Conservation (phyloP, 2,888 invertebrate species). For the Calameuta filiformis region DNA sequence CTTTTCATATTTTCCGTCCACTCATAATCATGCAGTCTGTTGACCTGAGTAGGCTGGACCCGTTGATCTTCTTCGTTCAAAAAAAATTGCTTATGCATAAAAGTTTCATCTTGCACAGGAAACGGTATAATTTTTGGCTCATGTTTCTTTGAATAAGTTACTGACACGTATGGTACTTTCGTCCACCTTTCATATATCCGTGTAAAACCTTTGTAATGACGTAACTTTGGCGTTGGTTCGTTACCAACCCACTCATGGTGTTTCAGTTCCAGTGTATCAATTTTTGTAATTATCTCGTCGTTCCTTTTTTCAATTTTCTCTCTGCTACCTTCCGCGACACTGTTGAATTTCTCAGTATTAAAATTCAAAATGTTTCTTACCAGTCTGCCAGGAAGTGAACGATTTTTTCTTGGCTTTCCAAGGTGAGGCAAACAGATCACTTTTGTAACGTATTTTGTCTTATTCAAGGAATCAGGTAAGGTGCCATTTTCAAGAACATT, state of each 20-base stretch:
- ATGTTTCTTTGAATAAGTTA: background rate
- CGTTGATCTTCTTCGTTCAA: conserved; percentile 18
- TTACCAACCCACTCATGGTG: conserved; percentile 37
- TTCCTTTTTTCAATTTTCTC: background rate
- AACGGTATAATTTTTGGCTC: background rate
- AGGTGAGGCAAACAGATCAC: conserved; percentile 24
- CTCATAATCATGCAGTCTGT: conserved; percentile 23
- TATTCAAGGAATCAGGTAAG: conserved; percentile 11
- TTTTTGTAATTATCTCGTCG: conserved; percentile 21
- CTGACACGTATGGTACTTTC: conserved; percentile 6
- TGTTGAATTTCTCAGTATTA: conserved; percentile 14
- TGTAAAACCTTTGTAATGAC: conserved; percentile 24
- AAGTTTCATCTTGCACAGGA: conserved; percentile 18
- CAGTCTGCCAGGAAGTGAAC: conserved; percentile 11
- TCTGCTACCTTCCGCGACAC: background rate
- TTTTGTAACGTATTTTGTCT: conserved; percentile 23
- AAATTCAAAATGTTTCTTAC: conserved; percentile 32
- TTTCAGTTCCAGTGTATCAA: conserved; percentile 27
- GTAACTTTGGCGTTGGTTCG: conserved; percentile 20
- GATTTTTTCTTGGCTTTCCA: conserved; percentile 5
- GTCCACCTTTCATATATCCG: conserved; percentile 16
- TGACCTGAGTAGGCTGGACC: conserved; percentile 22
- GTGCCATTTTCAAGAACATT: conserved; percentile 26
- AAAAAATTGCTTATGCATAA: conserved; percentile 20
- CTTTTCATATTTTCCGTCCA: conserved; percentile 21